Evolutionary conservation across 1,140 invertebrate species (phyloP).

Genomic region (Drosophila teissieri): DNA sequence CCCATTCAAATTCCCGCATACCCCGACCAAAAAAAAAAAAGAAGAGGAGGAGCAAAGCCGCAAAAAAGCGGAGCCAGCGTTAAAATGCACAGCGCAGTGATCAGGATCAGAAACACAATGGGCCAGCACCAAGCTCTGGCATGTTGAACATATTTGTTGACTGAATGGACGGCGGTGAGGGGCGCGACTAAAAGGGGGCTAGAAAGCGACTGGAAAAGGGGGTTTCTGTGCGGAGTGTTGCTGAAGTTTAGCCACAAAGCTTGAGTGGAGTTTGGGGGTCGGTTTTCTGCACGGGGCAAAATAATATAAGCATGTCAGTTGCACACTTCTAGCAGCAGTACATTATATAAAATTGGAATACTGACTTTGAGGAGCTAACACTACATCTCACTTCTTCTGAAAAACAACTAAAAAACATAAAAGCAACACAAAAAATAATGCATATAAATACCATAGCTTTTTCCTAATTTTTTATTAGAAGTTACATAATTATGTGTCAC

Average conservation of each 20-base stretch:
- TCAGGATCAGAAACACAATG: constrained; percentile 79
- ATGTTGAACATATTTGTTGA: constrained; percentile 82
- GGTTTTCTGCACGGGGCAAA: constrained; percentile 14
- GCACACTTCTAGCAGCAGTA: too few species aligned
- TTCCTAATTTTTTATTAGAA: too few species aligned
- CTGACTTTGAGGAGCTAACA: too few species aligned
- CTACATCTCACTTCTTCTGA: too few species aligned
- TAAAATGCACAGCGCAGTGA: constrained; percentile 79
- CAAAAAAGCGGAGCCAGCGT: constrained; percentile 58
- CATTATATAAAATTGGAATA: neutral
- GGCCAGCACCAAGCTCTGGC: constrained; percentile 62
- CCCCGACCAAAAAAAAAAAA: constrained; percentile 25
- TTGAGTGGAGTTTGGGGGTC: constrained; percentile 64
- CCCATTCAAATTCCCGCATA: constrained; percentile 28
- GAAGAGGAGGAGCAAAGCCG: constrained; percentile 15
- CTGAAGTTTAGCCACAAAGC: constrained; percentile 72
- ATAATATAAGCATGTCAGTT: neutral
- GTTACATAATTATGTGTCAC: too few species aligned
- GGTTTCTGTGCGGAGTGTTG: constrained; percentile 49
- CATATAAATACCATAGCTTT: neutral
- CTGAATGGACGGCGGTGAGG: constrained; percentile 31
- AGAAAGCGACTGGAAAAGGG: neutral
- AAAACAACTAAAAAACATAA: too few species aligned
- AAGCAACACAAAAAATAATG: neutral
- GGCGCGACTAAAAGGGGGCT: neutral